A percentile compares a stretch with the other conserved stretches of the same genome.
Evolutionary conservation across 2,113 vertebrate genomes (phyloP).

Genomic region (Syngnathus scovelli): DNA sequence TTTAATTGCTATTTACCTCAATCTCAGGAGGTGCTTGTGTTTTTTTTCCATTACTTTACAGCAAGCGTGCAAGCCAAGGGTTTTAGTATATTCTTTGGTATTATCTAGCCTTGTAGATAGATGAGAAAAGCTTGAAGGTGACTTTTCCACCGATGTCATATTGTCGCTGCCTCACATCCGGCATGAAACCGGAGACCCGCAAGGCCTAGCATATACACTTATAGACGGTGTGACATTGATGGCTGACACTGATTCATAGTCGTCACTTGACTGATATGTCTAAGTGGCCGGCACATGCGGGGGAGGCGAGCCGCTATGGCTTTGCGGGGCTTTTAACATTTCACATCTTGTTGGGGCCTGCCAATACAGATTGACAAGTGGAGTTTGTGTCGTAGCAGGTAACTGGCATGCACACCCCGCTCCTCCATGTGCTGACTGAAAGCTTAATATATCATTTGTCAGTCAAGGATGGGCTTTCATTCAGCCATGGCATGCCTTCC

Average conservation of each 20-base stretch:
- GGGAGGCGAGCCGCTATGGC: constrained; percentile 59
- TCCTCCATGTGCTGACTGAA: constrained; percentile 67
- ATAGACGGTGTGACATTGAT: constrained; percentile 68
- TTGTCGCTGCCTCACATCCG: constrained; percentile 46
- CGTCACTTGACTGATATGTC: constrained; percentile 63
- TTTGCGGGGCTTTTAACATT: constrained; percentile 69
- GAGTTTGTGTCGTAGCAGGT: constrained; percentile 70
- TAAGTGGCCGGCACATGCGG: constrained; percentile 59
- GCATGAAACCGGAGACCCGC: constrained; percentile 51
- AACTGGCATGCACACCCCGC: constrained; percentile 72
- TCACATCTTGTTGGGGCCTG: constrained; percentile 74
- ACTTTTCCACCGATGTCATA: constrained; percentile 53
- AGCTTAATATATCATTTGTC: constrained; percentile 79
- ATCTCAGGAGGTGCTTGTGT: neutral
- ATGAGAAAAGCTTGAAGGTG: constrained; percentile 41
- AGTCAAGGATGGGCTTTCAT: constrained; percentile 74
- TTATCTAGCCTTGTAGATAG: neutral
- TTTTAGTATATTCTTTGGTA: neutral
- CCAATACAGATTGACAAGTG: constrained; percentile 72
- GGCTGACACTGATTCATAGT: constrained; percentile 66
- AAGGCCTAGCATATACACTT: constrained; percentile 65
- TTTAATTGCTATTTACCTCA: neutral
- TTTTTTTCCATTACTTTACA: neutral
- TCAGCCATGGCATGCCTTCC: constrained; percentile 68
- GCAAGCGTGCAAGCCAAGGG: neutral